Evolutionary conservation across 2,113 vertebrate genomes (phyloP).

Genomic region (Cottus gobio): DNA sequence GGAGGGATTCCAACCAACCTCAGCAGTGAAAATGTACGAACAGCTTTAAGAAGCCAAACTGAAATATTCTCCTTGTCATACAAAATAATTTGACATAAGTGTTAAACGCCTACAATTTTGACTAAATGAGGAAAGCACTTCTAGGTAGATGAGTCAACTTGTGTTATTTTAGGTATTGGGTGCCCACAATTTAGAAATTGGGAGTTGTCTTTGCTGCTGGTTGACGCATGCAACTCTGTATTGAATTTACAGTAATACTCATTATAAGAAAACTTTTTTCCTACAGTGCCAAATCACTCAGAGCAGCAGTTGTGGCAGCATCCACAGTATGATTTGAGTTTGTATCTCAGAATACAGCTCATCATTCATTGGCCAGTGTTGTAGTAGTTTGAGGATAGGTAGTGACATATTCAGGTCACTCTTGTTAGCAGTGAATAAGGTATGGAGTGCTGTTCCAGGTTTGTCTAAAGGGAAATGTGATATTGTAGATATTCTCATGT

Average conservation of each 20-base stretch:
- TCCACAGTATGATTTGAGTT: constrained; percentile 32
- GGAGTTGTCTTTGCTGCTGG: background rate
- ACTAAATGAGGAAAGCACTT: constrained; percentile 4
- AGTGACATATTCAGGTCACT: constrained; percentile 73
- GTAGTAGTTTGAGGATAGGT: constrained; percentile 46
- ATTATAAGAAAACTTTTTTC: constrained; percentile 37
- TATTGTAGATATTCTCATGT: constrained; percentile 32
- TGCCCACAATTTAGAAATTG: background rate
- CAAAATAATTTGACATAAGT: background rate
- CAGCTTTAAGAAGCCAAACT: background rate
- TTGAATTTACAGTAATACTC: constrained; percentile 6
- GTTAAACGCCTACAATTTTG: background rate
- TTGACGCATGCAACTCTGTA: background rate
- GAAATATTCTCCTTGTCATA: background rate
- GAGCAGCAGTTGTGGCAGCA: constrained; percentile 45
- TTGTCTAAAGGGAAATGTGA: constrained; percentile 49
- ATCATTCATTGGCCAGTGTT: constrained; percentile 51
- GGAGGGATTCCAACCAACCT: background rate
- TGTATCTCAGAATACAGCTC: constrained; percentile 49
- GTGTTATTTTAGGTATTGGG: background rate
- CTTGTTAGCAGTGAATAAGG: constrained; percentile 55
- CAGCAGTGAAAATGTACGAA: no score
- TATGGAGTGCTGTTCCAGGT: constrained; percentile 42
- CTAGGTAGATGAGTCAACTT: background rate
- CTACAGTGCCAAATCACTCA: constrained; percentile 33